Evolutionary conservation across 2,113 vertebrate genomes (phyloP), one percentile per base, ranked within the genome.

Genomic region (Perca flavescens): DNA sequence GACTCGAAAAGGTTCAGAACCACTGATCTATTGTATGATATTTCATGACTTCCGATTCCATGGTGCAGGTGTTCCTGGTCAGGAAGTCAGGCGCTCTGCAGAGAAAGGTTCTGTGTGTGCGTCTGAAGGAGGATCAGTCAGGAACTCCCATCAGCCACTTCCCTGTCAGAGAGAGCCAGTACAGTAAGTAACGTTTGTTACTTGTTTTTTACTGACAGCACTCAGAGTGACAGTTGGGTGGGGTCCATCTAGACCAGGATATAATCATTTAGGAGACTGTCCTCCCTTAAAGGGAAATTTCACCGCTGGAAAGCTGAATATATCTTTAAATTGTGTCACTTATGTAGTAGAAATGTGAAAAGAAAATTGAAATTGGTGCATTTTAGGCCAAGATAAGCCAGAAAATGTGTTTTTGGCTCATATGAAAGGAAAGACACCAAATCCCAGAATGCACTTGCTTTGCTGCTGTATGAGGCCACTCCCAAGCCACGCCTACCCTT

Each of bases 161-260:
- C 91, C 89, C 96, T 31, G 95, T 99, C 85, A 97, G 95, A 92
- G 98, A 99, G 91, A 97, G 96, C 90, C 96, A 96, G 68, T 99
- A 97, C 91, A 97, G 97, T 99, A 95, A 96, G 97, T 96, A 17
- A 22, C 63, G 76, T 0, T 28, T 25, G 28, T 28, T 28, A 28
- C 28, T 5, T n/a, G 6, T 19, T 50, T 36, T 40, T 40, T 40
- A 10, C 40, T 40, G 40, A 40, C 40, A 40, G 40, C 57, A 16
- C 7, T n/a, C 8, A 2, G 15, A 65, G 10, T 52, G 17, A 11
- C 5, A 31, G 47, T 4, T 31, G 16, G 34, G 4, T 28, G 52
- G 16, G 5, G n/a, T 47, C 43, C 43, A 47, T 21, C 4, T 47
- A 40, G 5, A 60, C 54, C 17, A 65, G 5, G 6, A 70, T 62